phyloP scores from a whole-genome alignment of 2,113 vertebrate species.

The Lucifuga dentata region DNA sequence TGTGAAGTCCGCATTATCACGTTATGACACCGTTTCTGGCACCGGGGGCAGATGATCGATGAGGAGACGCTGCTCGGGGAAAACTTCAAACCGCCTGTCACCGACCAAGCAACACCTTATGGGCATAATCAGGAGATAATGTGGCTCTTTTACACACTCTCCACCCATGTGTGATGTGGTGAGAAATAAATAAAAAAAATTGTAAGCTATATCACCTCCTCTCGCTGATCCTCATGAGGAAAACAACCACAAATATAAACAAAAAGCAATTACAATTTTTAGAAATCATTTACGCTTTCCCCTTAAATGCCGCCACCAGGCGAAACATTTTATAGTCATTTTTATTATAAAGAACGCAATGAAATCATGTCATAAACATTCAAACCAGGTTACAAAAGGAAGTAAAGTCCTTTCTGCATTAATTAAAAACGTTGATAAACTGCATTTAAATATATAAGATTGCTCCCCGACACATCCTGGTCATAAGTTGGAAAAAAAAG shows the following conservation, averaged over 20 bases:
- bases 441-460: constrained; percentile 37
- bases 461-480: not conserved
- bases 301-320: not conserved
- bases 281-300: not conserved
- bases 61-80: constrained; percentile 61
- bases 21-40: constrained; percentile 72
- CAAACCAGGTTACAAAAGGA: not conserved
- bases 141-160: constrained; percentile 25
- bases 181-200: constrained; percentile 31
- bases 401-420: constrained; percentile 26
- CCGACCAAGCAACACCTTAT: constrained; percentile 51
- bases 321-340: too few relatives aligned
- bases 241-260: constrained; percentile 12
- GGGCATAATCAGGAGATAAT: constrained; percentile 47
- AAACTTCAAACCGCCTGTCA: constrained; percentile 59
- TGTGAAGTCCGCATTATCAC: constrained; percentile 71
- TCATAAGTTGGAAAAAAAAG: constrained; percentile 21
- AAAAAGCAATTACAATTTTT: not conserved
- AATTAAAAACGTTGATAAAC: not conserved
- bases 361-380: constrained; percentile 32
- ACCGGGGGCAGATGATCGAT: constrained; percentile 67
- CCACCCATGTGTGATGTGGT: constrained; percentile 5
- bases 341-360: too few relatives aligned
- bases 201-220: not conserved
- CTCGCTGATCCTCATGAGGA: not conserved